Percentiles rank a stretch among this genome's conserved stretches.
phyloP scores from a whole-genome alignment of 2,113 vertebrate genomes.

The Zosterops borbonicus region DNA sequence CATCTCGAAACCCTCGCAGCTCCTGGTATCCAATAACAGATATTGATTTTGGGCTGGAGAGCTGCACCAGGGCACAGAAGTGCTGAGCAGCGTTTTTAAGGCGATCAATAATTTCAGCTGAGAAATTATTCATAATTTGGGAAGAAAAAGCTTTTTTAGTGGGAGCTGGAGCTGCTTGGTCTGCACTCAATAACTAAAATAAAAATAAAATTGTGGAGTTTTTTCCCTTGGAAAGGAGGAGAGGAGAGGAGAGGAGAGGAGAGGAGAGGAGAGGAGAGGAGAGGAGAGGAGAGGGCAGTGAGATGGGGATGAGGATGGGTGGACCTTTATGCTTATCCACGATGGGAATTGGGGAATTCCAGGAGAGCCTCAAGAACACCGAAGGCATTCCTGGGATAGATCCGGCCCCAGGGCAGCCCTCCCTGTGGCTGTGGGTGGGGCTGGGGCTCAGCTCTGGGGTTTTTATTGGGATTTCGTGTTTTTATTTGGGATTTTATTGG shows the following conservation, averaged over 20 bases:
- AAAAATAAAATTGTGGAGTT: background rate
- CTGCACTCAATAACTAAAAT: background rate
- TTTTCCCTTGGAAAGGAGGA: background rate
- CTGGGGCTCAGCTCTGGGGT: background rate
- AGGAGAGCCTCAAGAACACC: background rate
- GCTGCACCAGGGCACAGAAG: background rate
- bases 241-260: fast-evolving
- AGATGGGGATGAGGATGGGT: background rate
- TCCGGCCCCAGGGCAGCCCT: background rate
- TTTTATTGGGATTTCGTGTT: background rate
- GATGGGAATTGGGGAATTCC: background rate
- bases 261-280: background rate
- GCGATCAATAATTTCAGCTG: background rate
- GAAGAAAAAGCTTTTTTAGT: background rate
- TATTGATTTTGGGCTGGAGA: background rate
- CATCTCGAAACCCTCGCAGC: background rate
- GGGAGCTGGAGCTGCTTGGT: background rate
- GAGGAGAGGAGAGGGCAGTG: background rate
- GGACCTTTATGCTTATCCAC: background rate
- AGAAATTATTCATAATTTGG: background rate
- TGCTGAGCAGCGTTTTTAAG: fast-evolving
- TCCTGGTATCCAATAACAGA: background rate
- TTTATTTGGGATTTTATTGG: too few relatives aligned
- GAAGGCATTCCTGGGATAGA: background rate
- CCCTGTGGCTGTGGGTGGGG: fast-evolving